Conservation (phyloP, 1,140 invertebrate genomes). For the Cryptotermes secundus region DNA sequence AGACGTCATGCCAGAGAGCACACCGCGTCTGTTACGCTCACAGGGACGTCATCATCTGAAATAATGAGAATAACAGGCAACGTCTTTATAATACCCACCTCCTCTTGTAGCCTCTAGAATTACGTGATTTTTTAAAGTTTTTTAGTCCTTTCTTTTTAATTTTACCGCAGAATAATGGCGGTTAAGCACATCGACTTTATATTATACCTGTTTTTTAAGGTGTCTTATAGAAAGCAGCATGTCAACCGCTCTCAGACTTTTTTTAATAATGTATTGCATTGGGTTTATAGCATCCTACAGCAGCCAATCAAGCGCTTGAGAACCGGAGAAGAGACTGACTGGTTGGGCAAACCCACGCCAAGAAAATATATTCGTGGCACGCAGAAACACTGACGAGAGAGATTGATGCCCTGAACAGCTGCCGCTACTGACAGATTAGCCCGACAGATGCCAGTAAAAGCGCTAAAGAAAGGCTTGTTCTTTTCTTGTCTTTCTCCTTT, state of each 20-base stretch:
- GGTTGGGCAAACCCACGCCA: constrained; percentile 21
- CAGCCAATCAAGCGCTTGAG: background rate
- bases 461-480: background rate
- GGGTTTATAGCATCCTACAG: background rate
- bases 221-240: background rate
- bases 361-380: constrained; percentile 26
- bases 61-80: background rate
- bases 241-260: background rate
- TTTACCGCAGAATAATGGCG: background rate
- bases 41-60: background rate
- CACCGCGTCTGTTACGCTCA: background rate
- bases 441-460: constrained; percentile 29
- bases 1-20: background rate
- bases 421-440: constrained; percentile 30
- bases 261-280: background rate
- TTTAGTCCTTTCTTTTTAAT: background rate
- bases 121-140: background rate
- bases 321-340: background rate
- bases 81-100: background rate
- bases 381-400: constrained; percentile 15
- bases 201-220: background rate
- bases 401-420: constrained; percentile 27
- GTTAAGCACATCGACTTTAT: background rate
- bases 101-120: background rate
- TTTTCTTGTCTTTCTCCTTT: constrained; percentile 18